Evolutionary conservation across 2,888 invertebrate species (phyloP), one percentile per base, ranked within the genome.

Genomic region (Trichopria drosophilae): DNA sequence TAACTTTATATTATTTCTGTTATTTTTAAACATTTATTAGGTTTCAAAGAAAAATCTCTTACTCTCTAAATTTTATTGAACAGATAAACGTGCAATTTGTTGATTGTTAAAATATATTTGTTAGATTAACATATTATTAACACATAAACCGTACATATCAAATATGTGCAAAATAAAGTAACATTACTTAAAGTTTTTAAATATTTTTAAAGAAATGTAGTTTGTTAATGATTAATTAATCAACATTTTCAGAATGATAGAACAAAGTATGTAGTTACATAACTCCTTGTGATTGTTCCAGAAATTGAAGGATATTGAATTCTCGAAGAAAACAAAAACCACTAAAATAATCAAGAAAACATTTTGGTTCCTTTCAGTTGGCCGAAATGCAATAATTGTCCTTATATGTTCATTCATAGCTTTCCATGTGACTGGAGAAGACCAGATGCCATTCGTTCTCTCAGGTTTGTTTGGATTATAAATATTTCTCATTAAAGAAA

Each of bases 341-440:
- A 78, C 77, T 18, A 66, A 62, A 31, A 52, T 61, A 3, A 43
- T 83, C 6, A 81, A 81, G 63, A 84, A 82, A 69, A 57, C 77
- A 3, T 71, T 88, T 10, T 90, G 90, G 88, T 81, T 89, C 56
- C 61, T 88, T 16, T 86, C 88, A 9, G 88, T 90, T 60, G 82
- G 86, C 2, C 82, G 90, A 57, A 92, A 93, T 77, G 90, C 90
- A 12, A 69, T 92, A 12, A 81, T 88, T 23, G 89, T 93, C 20
- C 69, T 87, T 29, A 73, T 82, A 10, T 82, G 86, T 7, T 80
- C 86, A 0, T 55, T 80, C 2, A 68, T 85, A 57, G 84, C 88
- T 0, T 87, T 71, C 6, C 64, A 69, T 29, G 42, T 67, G 31
- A 59, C 67, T 31, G 44, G 51, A 3, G 28, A 23, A 10, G 80